Percentiles rank a stretch among this genome's conserved stretches.
These are phyloP conservation scores for Ganaspis brasiliensis DNA, from an alignment of 2,888 invertebrate species.

Conservation along the genomic window DNA sequence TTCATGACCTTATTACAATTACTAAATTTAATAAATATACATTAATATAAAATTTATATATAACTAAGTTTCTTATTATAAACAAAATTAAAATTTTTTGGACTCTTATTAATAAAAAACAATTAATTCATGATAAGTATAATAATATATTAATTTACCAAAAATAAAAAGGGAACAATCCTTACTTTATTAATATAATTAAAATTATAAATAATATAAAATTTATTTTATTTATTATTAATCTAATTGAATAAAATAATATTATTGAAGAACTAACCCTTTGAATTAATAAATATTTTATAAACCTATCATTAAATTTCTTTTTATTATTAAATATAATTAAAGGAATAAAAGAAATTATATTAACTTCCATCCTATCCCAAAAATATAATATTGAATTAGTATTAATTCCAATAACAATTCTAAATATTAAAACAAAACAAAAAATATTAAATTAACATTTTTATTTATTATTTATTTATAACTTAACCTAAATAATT, in stretches of 20 bases:
- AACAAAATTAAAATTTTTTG: neutral
- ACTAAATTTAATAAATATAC: too few relatives aligned
- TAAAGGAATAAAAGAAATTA: neutral
- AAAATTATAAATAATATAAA: neutral
- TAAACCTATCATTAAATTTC: neutral
- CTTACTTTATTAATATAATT: neutral
- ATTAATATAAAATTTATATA: too few relatives aligned
- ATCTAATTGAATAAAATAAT: neutral
- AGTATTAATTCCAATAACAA: too few relatives aligned
- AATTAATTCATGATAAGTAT: neutral
- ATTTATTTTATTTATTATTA: neutral
- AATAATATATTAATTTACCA: neutral
- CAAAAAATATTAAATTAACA: too few relatives aligned
- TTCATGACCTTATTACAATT: too few relatives aligned
- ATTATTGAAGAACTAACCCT: neutral
- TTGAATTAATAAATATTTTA: neutral
- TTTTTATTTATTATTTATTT: too few relatives aligned
- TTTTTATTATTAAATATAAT: slow-evolving; percentile 2
- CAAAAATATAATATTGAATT: too few relatives aligned
- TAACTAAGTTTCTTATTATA: too few relatives aligned
- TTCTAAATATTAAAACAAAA: too few relatives aligned
- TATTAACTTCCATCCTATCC: neutral
- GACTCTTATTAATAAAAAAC: neutral
- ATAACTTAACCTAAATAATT: too few relatives aligned
- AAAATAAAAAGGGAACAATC: neutral